Conservation (phyloP, 2,888 invertebrate genomes). For the Rhagium mordax region DNA sequence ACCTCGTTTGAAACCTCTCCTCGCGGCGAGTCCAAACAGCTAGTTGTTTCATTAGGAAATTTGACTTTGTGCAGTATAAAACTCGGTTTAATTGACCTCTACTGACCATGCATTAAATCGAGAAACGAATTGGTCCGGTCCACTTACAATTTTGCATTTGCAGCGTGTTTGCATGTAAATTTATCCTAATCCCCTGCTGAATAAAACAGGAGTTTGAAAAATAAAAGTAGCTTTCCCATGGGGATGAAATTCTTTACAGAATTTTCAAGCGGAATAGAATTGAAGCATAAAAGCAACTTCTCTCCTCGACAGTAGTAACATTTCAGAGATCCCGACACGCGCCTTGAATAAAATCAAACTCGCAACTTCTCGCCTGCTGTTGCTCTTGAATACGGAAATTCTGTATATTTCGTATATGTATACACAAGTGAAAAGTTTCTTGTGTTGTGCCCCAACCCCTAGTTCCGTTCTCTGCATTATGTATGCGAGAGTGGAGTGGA, state of each 20-base stretch:
- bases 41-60: no score
- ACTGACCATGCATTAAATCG: no score
- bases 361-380: constrained; percentile 7
- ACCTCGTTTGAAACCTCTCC: no score
- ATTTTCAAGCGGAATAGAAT: constrained; percentile 36
- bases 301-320: constrained; percentile 30
- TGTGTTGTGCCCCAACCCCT: background rate
- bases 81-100: no score
- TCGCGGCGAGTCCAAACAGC: no score
- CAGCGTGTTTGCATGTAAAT: constrained; percentile 13
- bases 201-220: constrained; percentile 32
- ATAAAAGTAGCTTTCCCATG: constrained; percentile 32
- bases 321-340: constrained; percentile 36
- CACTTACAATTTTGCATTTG: no score
- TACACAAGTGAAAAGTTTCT: background rate
- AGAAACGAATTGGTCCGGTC: no score
- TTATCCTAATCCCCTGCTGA: constrained; percentile 17
- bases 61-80: no score
- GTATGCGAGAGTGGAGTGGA: background rate
- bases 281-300: constrained; percentile 32
- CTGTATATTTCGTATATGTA: background rate
- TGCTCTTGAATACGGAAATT: constrained; percentile 25
- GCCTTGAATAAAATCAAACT: constrained; percentile 31
- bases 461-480: background rate
- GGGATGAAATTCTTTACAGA: constrained; percentile 32